Percentiles rank a stretch among this genome's conserved stretches.
phyloP scores from a whole-genome alignment of 1,140 invertebrate genomes.

The Diprion similis region DNA sequence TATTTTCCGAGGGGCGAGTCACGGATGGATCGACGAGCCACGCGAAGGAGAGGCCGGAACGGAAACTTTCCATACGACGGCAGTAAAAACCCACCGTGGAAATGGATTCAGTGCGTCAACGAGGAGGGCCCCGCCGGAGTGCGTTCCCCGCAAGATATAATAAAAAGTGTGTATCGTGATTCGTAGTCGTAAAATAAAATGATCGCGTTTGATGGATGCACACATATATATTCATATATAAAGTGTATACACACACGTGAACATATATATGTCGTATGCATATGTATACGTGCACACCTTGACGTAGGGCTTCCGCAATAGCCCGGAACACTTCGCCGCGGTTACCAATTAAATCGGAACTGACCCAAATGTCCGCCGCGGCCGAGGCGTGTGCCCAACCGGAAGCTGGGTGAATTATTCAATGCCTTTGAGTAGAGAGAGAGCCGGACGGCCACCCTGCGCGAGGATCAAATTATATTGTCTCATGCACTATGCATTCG shows the following conservation, averaged over 20 bases:
- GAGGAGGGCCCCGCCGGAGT: not conserved
- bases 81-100: not conserved
- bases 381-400: not conserved
- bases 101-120: not conserved
- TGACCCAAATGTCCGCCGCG: slow-evolving; percentile 28
- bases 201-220: slow-evolving; percentile 24
- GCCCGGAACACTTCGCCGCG: slow-evolving; percentile 9
- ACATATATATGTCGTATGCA: no score
- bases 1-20: not conserved
- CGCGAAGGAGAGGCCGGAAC: not conserved
- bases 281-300: not conserved
- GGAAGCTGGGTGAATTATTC: slow-evolving; percentile 27
- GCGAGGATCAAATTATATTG: not conserved
- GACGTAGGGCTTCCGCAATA: not conserved
- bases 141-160: not conserved
- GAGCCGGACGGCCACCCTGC: not conserved
- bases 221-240: no score
- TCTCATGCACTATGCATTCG: slow-evolving; percentile 5
- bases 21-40: not conserved
- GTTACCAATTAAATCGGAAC: slow-evolving; percentile 31
- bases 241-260: no score
- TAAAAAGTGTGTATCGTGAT: slow-evolving; percentile 23
- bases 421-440: slow-evolving; percentile 21
- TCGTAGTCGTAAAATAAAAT: slow-evolving; percentile 31
- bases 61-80: not conserved